Conservation (phyloP, 1,140 invertebrate genomes). For the Metopolophium dirhodum region DNA sequence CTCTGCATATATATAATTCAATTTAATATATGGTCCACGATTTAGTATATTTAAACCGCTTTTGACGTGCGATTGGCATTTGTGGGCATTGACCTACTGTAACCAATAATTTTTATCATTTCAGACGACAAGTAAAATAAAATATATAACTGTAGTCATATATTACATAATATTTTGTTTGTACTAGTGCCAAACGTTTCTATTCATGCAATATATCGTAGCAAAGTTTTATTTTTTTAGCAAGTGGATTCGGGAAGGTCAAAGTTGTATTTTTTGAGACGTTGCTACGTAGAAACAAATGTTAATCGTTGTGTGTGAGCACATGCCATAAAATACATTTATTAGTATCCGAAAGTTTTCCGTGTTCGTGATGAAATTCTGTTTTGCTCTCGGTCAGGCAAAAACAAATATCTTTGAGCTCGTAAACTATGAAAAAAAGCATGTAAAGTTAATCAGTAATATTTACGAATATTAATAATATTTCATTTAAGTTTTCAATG, state of each 20-base stretch:
- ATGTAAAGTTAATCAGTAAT: conserved; percentile 18
- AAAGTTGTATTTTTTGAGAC: background rate
- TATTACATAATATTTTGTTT: conserved; percentile 19
- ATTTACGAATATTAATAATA: background rate
- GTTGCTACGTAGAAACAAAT: background rate
- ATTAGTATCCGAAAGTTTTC: background rate
- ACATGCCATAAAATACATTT: conserved; percentile 3
- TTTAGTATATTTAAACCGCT: background rate
- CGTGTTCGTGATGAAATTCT: background rate
- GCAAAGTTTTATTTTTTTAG: background rate
- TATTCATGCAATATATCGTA: background rate
- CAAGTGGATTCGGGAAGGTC: background rate
- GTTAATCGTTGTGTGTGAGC: background rate
- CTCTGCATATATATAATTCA: background rate
- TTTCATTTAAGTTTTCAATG: background rate
- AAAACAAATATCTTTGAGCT: background rate
- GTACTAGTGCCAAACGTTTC: background rate
- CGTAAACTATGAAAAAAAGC: background rate
- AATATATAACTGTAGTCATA: background rate
- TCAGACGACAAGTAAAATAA: background rate
- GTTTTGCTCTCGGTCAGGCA: background rate
- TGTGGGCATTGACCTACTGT: background rate
- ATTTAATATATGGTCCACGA: background rate
- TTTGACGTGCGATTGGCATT: background rate
- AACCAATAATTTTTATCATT: background rate